Percentiles rank a stretch among this genome's conserved stretches.
Conservation (phyloP, 1,140 invertebrate species). For the Alviniconcha marisindica region DNA sequence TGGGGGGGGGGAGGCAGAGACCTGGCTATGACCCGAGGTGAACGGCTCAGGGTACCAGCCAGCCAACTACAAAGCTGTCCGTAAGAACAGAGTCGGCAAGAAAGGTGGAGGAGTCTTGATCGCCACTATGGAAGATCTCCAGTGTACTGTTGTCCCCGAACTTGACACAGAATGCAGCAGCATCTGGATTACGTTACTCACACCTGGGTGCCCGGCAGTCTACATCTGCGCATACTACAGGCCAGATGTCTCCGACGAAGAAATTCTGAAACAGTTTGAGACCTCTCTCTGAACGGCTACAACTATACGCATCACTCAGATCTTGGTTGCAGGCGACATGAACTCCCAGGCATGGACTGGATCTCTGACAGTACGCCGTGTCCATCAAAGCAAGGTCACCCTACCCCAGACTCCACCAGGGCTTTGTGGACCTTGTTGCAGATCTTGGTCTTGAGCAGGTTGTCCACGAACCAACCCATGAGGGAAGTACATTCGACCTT, state of each 20-base stretch:
- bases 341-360: neutral
- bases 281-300: neutral
- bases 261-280: neutral
- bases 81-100: neutral
- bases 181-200: neutral
- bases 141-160: neutral
- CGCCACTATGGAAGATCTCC: neutral
- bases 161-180: neutral
- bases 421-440: neutral
- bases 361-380: neutral
- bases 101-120: slow-evolving; percentile 6
- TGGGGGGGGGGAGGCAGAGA: neutral
- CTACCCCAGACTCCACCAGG: neutral
- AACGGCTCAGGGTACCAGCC: neutral
- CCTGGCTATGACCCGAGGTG: neutral
- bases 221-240: neutral
- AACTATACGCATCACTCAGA: neutral
- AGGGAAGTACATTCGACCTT: neutral
- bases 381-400: neutral
- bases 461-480: neutral
- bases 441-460: neutral
- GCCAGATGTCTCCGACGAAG: neutral
- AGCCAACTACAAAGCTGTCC: too few species aligned
- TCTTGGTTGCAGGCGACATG: neutral
- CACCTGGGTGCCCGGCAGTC: neutral